phyloP scores from a whole-genome alignment of 2,888 invertebrate species.

The Rhagium mordax region DNA sequence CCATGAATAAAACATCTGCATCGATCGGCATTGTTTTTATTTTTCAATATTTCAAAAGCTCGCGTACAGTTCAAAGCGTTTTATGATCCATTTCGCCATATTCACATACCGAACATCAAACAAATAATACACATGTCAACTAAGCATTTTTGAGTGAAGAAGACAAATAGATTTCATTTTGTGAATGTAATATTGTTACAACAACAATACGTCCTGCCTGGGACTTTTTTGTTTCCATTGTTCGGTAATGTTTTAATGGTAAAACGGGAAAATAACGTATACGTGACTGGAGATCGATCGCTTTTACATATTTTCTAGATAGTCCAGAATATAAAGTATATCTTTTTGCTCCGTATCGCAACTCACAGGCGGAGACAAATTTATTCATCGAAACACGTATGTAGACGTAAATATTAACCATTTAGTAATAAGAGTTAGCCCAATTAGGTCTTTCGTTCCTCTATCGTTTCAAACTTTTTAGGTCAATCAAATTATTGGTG shows the following conservation, averaged over 20 bases:
- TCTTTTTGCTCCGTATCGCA: neutral
- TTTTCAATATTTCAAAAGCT: neutral
- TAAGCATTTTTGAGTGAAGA: neutral
- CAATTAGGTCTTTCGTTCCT: no score
- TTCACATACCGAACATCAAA: neutral
- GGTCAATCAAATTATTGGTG: no score
- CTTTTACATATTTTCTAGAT: neutral
- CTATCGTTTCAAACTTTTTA: no score
- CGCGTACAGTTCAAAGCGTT: neutral
- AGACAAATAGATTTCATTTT: neutral
- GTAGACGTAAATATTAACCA: no score
- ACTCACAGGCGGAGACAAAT: no score
- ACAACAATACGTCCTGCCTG: neutral
- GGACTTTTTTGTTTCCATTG: neutral
- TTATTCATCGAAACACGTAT: no score
- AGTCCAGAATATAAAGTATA: neutral
- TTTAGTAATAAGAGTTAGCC: no score
- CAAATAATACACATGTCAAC: neutral
- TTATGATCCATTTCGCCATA: neutral
- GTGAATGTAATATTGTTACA: neutral
- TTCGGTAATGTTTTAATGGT: neutral
- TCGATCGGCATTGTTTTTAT: neutral
- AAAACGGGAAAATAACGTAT: neutral
- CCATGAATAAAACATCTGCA: neutral
- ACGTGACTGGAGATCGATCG: neutral